Base-by-base conservation (phyloP, 1,140 invertebrate species). In the Drosophila tristis region DNA sequence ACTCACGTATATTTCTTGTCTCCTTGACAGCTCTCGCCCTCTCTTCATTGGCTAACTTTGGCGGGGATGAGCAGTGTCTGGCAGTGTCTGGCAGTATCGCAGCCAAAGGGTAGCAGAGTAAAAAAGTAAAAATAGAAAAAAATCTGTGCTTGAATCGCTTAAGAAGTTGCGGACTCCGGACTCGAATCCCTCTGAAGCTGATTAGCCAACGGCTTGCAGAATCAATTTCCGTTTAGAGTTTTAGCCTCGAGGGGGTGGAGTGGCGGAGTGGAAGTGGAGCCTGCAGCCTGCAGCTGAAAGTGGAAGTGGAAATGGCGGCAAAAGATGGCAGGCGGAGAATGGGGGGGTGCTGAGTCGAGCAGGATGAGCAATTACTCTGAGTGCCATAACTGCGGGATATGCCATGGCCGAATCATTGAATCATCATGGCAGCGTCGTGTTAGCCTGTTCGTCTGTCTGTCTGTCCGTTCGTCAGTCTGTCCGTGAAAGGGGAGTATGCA, bases 221-320 rank as follows among this genome's bases (percentile, higher is more conserved):
- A 89, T 87, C 82, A 87, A 87, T 87, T 87, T 87, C 82, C 82
- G 82, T 47, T 87, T 66, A 45, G 47, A 63, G 74, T 75, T 87
- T 65, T 61, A 45, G 61, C 42, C 39, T 15, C 3, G 13, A 8
- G 25, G 13, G 23, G 47, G 44, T 15, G 60, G 35, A 29, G 39
- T 20, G 55, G 43, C 11, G 45, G 49, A 55, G 56, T 29, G 13
- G 43, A 48, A n/a, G 45, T 26, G 4, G 20, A 43, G 39, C 25
- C 39, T n/a, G 11, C 5, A 43, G 39, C 25, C 39, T n/a, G 11
- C 5, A 25, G 31, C 31, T 3, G 31, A 8, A 31, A 31, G 7
- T 9, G 8, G 31, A 3, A 8, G 2, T 8, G n/a, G n/a, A n/a
- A n/a, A n/a, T n/a, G 29, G 29, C 8, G 8, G 29, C 29, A 31